phyloP scores from a whole-genome alignment of 1,140 invertebrate genomes.

The Drosophila malerkotliana region DNA sequence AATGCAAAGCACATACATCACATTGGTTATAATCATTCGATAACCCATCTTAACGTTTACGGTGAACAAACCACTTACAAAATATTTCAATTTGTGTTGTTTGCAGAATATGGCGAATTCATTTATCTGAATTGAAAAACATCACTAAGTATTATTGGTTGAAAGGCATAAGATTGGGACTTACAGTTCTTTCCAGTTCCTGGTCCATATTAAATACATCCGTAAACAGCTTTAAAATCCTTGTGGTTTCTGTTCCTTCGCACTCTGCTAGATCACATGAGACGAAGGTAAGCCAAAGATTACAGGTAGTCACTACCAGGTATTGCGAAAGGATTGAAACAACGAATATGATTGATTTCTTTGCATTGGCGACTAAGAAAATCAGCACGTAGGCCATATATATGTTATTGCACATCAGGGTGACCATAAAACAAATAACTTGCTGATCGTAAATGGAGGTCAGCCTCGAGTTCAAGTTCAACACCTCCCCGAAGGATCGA shows the following conservation, averaged over 20 bases:
- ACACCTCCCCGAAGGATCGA: neutral
- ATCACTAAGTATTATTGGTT: neutral
- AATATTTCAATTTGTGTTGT: conserved; percentile 29
- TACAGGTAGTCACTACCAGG: conserved; percentile 30
- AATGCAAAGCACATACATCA: conserved; percentile 47
- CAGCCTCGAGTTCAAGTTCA: neutral
- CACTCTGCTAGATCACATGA: conserved; percentile 39
- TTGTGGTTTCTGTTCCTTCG: conserved; percentile 23
- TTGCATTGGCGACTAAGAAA: neutral
- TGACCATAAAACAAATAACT: neutral
- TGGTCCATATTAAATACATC: neutral
- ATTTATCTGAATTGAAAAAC: conserved; percentile 21
- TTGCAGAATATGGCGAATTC: conserved; percentile 42
- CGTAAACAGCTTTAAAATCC: conserved; percentile 26
- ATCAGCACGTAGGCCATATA: neutral
- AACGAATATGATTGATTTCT: neutral
- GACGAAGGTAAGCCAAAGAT: conserved; percentile 44
- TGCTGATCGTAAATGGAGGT: neutral
- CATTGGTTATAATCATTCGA: conserved; percentile 26
- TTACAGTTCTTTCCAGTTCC: conserved; percentile 40
- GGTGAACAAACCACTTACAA: conserved; percentile 36
- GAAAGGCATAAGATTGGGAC: neutral
- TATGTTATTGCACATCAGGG: neutral
- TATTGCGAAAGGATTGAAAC: conserved; percentile 7
- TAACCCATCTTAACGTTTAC: conserved; percentile 51